phyloP scores from a whole-genome alignment of 2,113 vertebrate genomes.

The Orthonyx spaldingii region DNA sequence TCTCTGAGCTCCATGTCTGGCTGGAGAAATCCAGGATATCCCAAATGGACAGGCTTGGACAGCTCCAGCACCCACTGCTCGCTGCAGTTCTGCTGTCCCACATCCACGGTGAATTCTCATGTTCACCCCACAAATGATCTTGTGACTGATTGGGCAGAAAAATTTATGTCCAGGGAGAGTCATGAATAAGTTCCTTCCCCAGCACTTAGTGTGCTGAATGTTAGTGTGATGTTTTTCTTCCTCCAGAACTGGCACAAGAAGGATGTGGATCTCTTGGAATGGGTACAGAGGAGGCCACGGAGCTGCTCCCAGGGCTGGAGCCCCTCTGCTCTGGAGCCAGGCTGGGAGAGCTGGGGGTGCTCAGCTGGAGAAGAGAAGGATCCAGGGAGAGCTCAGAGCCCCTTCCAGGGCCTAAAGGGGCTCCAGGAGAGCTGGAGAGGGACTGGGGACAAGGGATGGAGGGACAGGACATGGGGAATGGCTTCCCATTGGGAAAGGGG shows the following conservation, averaged over 20 bases:
- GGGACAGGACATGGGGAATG: background rate
- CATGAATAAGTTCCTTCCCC: background rate
- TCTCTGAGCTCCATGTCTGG: background rate
- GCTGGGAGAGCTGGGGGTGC: background rate
- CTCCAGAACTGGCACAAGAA: background rate
- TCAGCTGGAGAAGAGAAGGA: background rate
- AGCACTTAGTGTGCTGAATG: background rate
- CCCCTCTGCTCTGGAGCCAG: background rate
- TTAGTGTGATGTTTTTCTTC: background rate
- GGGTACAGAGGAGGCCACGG: background rate
- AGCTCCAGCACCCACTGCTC: background rate
- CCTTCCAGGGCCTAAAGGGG: background rate
- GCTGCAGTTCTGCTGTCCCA: background rate
- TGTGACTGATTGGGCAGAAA: background rate
- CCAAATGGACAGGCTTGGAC: background rate
- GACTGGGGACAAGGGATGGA: background rate
- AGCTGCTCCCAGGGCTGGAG: background rate
- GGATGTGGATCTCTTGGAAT: background rate
- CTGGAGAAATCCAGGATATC: background rate
- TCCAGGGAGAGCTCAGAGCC: background rate
- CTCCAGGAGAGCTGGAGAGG: background rate
- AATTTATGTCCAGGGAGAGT: background rate
- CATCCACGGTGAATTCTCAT: fast-evolving
- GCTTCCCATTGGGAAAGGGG: background rate
- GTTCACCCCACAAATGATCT: background rate